Conservation (phyloP, 2,888 invertebrate species). For the Watsonalla binaria region DNA sequence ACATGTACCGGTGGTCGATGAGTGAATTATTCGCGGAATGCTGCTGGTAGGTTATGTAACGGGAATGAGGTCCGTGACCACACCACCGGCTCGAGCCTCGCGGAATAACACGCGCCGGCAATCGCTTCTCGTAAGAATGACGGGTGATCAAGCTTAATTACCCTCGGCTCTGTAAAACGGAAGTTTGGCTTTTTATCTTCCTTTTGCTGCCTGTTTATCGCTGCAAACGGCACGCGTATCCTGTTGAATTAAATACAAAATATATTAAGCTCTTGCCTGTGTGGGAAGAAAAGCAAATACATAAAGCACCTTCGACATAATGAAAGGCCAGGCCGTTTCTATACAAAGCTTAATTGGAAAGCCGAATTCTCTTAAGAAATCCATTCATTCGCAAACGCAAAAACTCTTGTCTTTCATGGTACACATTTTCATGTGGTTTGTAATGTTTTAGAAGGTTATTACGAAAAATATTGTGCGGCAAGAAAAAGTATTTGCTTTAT, state of each 20-base stretch:
- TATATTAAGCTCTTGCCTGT: too few species aligned
- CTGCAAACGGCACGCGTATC: neutral
- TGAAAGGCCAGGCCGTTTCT: conserved; percentile 32
- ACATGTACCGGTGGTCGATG: conserved; percentile 52
- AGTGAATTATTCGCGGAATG: conserved; percentile 52
- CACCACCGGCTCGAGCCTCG: conserved; percentile 9
- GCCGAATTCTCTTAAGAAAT: conserved; percentile 41
- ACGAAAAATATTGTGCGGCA: too few species aligned
- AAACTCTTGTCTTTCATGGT: conserved; percentile 22
- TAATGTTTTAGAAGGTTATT: neutral
- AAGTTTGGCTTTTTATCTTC: conserved; percentile 2
- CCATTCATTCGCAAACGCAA: conserved; percentile 38
- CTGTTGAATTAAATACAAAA: neutral
- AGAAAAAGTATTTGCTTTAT: too few species aligned
- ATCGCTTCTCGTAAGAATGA: conserved; percentile 23
- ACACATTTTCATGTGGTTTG: conserved; percentile 3
- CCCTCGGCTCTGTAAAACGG: conserved; percentile 17
- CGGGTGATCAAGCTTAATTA: conserved; percentile 27
- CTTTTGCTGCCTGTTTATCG: neutral
- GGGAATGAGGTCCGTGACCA: conserved; percentile 29
- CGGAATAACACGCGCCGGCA: conserved; percentile 21
- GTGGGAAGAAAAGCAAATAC: neutral
- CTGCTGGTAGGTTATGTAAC: conserved; percentile 68
- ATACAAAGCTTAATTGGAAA: conserved; percentile 51
- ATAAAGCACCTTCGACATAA: conserved; percentile 6